These are phyloP conservation scores for Anthonomus grandis DNA, from an alignment of 1,140 invertebrate genomes.

Conservation along the genomic window DNA sequence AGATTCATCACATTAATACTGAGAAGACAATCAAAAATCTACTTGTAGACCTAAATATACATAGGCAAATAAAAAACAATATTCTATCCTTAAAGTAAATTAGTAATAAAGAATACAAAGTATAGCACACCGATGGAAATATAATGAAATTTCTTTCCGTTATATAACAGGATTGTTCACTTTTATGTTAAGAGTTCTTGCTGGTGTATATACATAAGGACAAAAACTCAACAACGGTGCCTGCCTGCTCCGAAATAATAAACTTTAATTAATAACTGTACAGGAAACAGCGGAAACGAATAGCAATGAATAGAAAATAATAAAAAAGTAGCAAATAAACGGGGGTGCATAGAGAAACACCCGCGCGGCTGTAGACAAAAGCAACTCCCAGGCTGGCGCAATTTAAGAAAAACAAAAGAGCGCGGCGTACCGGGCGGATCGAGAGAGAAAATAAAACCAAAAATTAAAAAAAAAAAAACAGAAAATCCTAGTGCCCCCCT, in stretches of 20 bases:
- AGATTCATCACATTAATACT: too few species aligned
- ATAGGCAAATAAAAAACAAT: too few species aligned
- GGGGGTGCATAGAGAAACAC: constrained; percentile 26
- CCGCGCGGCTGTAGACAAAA: constrained; percentile 28
- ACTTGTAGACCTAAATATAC: too few species aligned
- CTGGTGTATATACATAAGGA: neutral
- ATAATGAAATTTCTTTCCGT: too few species aligned
- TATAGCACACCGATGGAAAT: too few species aligned
- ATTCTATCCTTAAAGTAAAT: too few species aligned
- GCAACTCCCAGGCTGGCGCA: constrained; percentile 26
- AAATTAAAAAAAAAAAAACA: constrained; percentile 30
- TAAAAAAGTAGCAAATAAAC: constrained; percentile 24
- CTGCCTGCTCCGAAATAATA: constrained; percentile 18
- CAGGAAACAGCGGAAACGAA: constrained; percentile 25
- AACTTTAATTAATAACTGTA: constrained; percentile 29
- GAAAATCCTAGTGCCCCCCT: constrained; percentile 8
- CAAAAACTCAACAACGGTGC: neutral
- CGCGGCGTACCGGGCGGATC: constrained; percentile 26
- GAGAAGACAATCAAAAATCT: too few species aligned
- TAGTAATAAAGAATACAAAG: too few species aligned
- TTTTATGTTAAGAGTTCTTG: neutral
- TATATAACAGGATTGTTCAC: neutral
- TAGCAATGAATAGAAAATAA: constrained; percentile 21
- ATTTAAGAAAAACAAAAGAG: constrained; percentile 35
- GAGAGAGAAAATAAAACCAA: constrained; percentile 28